phyloP scores from a whole-genome alignment of 1,140 invertebrate species.

The Drosophila kohkoa region DNA sequence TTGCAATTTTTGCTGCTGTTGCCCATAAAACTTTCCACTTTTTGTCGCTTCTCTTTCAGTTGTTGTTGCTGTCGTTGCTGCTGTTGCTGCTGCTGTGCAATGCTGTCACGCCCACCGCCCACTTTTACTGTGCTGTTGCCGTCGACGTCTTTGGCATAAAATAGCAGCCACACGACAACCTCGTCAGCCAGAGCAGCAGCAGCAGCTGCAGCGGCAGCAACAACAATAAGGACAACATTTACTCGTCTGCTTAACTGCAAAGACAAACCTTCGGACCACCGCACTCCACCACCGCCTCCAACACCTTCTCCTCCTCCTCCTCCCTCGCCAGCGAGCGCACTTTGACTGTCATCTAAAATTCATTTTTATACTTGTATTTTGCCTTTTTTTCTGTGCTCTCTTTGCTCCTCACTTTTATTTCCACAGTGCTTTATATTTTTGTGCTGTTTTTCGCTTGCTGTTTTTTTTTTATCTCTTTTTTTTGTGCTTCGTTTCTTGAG shows the following conservation, averaged over 20 bases:
- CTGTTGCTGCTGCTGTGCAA: constrained; percentile 45
- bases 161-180: constrained; percentile 45
- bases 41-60: constrained; percentile 62
- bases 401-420: constrained; percentile 38
- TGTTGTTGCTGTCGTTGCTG: constrained; percentile 31
- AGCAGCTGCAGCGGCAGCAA: constrained; percentile 26
- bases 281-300: neutral
- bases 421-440: constrained; percentile 58
- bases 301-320: neutral
- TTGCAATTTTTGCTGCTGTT: constrained; percentile 82
- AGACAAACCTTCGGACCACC: constrained; percentile 68
- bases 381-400: constrained; percentile 28
- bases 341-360: constrained; percentile 83
- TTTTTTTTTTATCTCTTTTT: constrained; percentile 55
- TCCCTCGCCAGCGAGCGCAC: constrained; percentile 23
- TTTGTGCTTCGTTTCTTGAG: constrained; percentile 76
- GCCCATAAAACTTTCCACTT: constrained; percentile 81
- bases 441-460: constrained; percentile 55
- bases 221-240: constrained; percentile 81
- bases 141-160: constrained; percentile 51
- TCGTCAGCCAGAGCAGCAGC: constrained; percentile 25
- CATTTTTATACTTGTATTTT: constrained; percentile 81
- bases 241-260: constrained; percentile 82
- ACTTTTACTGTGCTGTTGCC: constrained; percentile 27
- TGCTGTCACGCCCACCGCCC: constrained; percentile 51